These are phyloP conservation scores for Saturnia japonica DNA, from an alignment of 2,888 invertebrate genomes.

Conservation along the genomic window DNA sequence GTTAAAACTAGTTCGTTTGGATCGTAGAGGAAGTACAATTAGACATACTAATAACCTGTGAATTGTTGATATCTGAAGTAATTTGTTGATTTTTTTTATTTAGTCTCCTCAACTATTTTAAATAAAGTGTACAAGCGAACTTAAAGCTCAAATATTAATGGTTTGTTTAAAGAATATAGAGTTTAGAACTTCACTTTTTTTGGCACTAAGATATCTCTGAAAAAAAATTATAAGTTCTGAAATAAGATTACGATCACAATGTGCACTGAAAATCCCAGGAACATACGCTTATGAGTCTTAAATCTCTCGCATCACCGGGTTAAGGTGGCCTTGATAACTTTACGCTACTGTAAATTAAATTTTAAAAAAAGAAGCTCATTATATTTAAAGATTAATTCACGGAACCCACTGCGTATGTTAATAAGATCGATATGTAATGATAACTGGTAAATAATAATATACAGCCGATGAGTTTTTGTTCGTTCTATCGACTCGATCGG, in stretches of 20 bases:
- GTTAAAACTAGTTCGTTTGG: background rate
- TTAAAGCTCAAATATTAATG: background rate
- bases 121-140: background rate
- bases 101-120: background rate
- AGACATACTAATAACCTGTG: background rate
- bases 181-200: background rate
- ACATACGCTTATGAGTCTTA: background rate
- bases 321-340: too few relatives aligned
- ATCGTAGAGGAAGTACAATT: background rate
- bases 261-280: too few relatives aligned
- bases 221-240: too few relatives aligned
- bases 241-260: too few relatives aligned
- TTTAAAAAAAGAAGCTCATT: background rate
- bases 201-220: background rate
- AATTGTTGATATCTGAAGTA: too few relatives aligned
- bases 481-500: slow-evolving; percentile 12
- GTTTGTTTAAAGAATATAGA: background rate
- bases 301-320: background rate
- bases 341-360: too few relatives aligned
- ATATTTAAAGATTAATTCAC: slow-evolving; percentile 13
- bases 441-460: slow-evolving; percentile 14
- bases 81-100: too few relatives aligned
- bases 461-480: slow-evolving; percentile 19
- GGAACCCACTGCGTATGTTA: slow-evolving; percentile 22
- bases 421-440: slow-evolving; percentile 16